Conservation (phyloP, 2,797 vertebrate genomes). For the Hipposideros larvatus region DNA sequence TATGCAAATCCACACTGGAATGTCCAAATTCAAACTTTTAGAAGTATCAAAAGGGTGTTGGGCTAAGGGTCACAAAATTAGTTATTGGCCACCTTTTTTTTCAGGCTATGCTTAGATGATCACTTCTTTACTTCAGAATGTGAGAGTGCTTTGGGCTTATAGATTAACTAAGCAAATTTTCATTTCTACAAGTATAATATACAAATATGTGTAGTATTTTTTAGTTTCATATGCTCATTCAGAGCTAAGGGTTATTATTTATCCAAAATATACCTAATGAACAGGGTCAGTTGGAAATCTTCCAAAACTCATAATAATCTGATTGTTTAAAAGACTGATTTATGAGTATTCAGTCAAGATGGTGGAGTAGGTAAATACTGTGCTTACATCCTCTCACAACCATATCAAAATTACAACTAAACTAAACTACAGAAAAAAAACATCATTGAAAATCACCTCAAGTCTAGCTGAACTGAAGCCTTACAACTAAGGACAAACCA, state of each 20-base stretch:
- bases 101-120: background rate
- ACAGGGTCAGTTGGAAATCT: background rate
- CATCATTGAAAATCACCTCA: too few relatives aligned
- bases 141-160: background rate
- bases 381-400: too few relatives aligned
- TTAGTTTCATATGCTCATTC: background rate
- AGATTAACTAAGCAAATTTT: background rate
- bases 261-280: conserved; percentile 22
- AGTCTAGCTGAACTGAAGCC: too few relatives aligned
- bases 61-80: background rate
- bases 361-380: too few relatives aligned
- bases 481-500: too few relatives aligned
- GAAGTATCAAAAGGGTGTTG: background rate
- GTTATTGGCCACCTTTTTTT: background rate
- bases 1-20: background rate
- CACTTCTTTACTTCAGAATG: background rate
- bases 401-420: too few relatives aligned
- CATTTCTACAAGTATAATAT: background rate
- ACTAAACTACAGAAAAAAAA: too few relatives aligned
- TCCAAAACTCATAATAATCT: background rate
- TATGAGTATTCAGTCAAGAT: too few relatives aligned
- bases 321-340: background rate
- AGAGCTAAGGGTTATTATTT: background rate
- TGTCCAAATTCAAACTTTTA: background rate
- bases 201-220: background rate